Evolutionary conservation across 2,113 vertebrate genomes (phyloP).

Genomic region (Epinephelus fuscoguttatus): DNA sequence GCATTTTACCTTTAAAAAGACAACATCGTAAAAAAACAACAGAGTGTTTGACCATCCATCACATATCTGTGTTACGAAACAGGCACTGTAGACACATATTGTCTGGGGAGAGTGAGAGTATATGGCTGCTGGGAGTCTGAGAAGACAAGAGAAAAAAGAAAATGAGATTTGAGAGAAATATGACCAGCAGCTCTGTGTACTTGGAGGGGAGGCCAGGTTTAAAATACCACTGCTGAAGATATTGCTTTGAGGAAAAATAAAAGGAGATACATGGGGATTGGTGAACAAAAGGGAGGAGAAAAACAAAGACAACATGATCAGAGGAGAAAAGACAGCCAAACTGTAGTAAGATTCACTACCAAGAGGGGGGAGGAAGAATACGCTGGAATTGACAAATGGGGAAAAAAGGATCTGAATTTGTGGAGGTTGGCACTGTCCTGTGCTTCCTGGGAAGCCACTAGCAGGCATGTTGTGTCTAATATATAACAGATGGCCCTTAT

Average conservation of each 20-base stretch:
- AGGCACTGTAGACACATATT: not conserved
- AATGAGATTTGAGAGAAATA: conserved; percentile 42
- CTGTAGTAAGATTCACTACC: not conserved
- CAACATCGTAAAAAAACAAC: conserved; percentile 30
- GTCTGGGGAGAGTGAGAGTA: conserved; percentile 17
- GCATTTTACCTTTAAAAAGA: conserved; percentile 37
- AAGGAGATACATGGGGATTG: not conserved
- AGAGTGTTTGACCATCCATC: conserved; percentile 37
- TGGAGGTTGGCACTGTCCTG: conserved; percentile 62
- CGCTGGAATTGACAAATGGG: not conserved
- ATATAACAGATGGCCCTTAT: conserved; percentile 75
- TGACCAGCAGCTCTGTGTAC: conserved; percentile 35
- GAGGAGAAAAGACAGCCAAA: not conserved
- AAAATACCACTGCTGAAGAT: conserved; percentile 22
- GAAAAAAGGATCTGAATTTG: conserved; percentile 18
- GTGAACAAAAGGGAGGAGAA: not conserved
- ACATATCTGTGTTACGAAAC: conserved; percentile 43
- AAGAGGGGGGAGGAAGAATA: not conserved
- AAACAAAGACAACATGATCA: conserved; percentile 3
- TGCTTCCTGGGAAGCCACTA: conserved; percentile 73
- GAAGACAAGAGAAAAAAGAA: conserved; percentile 2
- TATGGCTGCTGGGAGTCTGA: not conserved
- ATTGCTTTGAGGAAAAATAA: not conserved
- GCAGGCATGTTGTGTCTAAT: conserved; percentile 80
- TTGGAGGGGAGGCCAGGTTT: conserved; percentile 17